These are phyloP conservation scores for Blastomussa wellsi DNA, from an alignment of 92 coral and sea anemone species.

Conservation along the genomic window DNA sequence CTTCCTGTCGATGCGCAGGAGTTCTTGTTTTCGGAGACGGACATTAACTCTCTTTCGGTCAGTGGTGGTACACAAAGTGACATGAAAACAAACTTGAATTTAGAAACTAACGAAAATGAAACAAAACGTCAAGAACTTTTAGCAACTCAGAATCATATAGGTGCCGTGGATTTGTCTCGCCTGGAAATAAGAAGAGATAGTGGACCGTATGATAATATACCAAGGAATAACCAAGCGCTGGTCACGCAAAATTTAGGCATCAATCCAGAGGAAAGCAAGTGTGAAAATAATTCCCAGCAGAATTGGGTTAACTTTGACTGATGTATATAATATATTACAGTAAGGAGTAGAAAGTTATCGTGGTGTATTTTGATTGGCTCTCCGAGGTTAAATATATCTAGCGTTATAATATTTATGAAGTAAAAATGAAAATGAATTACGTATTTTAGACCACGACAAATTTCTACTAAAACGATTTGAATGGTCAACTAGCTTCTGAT, in stretches of 20 bases:
- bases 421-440: not conserved
- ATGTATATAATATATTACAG: not conserved
- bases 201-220: conserved; percentile 31
- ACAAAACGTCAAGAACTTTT: not conserved
- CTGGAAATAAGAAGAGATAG: conserved; percentile 36
- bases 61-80: not conserved
- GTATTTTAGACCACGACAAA: conserved; percentile 7
- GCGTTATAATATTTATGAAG: not conserved
- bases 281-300: conserved; percentile 24
- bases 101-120: not conserved
- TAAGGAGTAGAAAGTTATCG: conserved; percentile 14
- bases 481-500: not conserved
- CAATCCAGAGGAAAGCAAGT: not conserved
- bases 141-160: conserved; percentile 26
- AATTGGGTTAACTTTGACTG: conserved; percentile 44
- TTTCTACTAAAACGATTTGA: not conserved
- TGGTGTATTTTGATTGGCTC: not conserved
- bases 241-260: not conserved
- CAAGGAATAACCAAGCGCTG: conserved; percentile 1
- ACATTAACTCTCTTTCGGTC: conserved; percentile 16
- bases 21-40: conserved; percentile 44
- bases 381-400: not conserved
- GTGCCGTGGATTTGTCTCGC: conserved; percentile 10
- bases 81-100: not conserved
- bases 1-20: conserved; percentile 57